phyloP scores from a whole-genome alignment of 2,113 vertebrate genomes.

The Epinephelus lanceolatus region DNA sequence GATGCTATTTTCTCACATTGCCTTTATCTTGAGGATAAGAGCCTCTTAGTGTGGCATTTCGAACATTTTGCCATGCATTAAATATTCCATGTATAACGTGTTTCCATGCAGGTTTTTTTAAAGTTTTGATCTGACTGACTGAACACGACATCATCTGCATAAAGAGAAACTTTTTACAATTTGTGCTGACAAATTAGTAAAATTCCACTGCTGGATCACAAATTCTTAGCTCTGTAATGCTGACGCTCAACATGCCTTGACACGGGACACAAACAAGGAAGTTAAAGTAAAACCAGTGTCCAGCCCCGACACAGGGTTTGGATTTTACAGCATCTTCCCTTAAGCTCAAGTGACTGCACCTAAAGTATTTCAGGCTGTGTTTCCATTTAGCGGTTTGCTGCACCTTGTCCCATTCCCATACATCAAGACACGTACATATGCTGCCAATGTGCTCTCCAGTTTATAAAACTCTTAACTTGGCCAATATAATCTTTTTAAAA shows the following conservation, averaged over 20 bases:
- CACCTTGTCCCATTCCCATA: conserved; percentile 71
- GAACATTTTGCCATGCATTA: neutral
- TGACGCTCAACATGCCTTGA: neutral
- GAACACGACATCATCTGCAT: conserved; percentile 41
- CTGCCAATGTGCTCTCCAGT: conserved; percentile 79
- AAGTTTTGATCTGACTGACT: neutral
- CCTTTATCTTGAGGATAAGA: conserved; percentile 23
- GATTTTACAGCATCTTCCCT: conserved; percentile 63
- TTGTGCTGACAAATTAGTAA: neutral
- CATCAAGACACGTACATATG: conserved; percentile 77
- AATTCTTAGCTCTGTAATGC: neutral
- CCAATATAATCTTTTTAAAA: conserved; percentile 85
- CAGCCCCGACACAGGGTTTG: conserved; percentile 3
- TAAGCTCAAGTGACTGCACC: conserved; percentile 47
- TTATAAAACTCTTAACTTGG: conserved; percentile 80
- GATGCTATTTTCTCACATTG: conserved; percentile 55
- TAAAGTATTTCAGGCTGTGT: conserved; percentile 71
- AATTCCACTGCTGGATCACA: neutral
- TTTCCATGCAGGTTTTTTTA: neutral
- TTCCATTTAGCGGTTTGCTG: conserved; percentile 66
- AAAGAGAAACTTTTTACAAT: neutral
- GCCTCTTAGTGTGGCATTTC: conserved; percentile 15
- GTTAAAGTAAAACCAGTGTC: neutral
- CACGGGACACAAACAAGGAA: neutral
- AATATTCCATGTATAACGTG: neutral